Evolutionary conservation across 2,797 vertebrate species (phyloP), one percentile per base, ranked within the genome.

Genomic region (Myiothlypis coronata): DNA sequence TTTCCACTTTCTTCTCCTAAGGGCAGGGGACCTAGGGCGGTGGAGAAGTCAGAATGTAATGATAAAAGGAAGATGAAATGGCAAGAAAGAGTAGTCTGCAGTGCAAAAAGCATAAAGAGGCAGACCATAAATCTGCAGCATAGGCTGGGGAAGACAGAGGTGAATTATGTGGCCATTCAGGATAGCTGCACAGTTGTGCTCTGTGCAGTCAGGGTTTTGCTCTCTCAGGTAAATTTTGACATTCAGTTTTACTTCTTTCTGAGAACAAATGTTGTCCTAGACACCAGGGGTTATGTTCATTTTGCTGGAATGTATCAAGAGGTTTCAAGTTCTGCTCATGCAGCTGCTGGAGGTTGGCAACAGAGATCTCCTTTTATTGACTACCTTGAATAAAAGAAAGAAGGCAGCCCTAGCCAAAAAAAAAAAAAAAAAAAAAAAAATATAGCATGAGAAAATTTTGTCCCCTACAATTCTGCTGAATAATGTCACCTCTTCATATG

Each of bases 21-120:
- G 69, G 50, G 41, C 52, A 83, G 46, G 49, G 16, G 39, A 72
- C 60, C 26, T 26, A 34, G 20, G 21, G 28, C 57, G 85, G 10
- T 63, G 50, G 28, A 83, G 35, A 71, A 85, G 44, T 46, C 70
- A 90, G 65, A 59, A 87, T 55, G 32, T 47, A 61, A 78, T 24
- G 30, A 93, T 75, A 68, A 83, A 93, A 92, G 43, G 50, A 81
- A 74, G 84, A 70, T 70, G n/a, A 90, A 82, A 87, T 2, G 6
- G 8, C 10, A 22, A 64, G 57, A 79, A 41, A 12, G 11, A 37
- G 43, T 46, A 43, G 56, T 41, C 11, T 85, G 64, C 91, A 85
- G 87, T 83, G 67, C 27, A 67, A 91, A 90, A 86, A 60, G 4
- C 34, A 43, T 57, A 18, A 69, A 79, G 67, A 41, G 43, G 3